phyloP scores from a whole-genome alignment of 2,113 vertebrate species.

The Gallinago jamesoni region DNA sequence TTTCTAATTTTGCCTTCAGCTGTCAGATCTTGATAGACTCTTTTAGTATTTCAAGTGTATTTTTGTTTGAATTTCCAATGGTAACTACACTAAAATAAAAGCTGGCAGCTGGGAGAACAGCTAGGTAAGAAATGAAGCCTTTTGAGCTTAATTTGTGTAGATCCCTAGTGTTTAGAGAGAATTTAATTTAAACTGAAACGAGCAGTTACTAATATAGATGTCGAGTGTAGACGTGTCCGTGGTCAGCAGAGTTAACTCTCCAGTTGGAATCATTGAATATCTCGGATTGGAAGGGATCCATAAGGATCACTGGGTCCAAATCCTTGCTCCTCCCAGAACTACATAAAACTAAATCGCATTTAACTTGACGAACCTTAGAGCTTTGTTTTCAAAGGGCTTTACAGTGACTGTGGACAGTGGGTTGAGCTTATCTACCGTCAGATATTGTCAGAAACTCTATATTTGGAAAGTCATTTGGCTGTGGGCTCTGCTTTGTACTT shows the following conservation, averaged over 20 bases:
- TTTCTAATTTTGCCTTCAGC: constrained; percentile 45
- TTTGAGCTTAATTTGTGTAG: neutral
- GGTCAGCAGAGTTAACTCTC: neutral
- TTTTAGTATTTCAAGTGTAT: constrained; percentile 43
- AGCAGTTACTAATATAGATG: neutral
- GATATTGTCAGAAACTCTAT: neutral
- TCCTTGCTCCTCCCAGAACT: neutral
- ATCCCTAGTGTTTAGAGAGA: neutral
- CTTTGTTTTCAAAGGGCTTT: neutral
- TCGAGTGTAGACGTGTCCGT: neutral
- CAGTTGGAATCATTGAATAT: neutral
- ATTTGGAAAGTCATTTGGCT: neutral
- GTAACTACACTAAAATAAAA: constrained; percentile 45
- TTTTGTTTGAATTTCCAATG: constrained; percentile 36
- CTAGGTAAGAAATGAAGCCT: neutral
- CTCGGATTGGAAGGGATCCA: neutral
- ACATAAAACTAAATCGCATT: neutral
- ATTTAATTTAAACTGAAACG: constrained; percentile 8
- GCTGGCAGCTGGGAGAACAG: neutral
- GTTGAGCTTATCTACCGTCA: neutral
- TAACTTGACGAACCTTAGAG: neutral
- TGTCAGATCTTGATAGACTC: constrained; percentile 19
- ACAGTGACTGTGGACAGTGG: neutral
- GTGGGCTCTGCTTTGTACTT: neutral
- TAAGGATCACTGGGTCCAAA: neutral